A percentile compares a stretch with the other conserved stretches of the same genome.
Conservation (phyloP, 2,113 vertebrate genomes). For the Anser cygnoides region DNA sequence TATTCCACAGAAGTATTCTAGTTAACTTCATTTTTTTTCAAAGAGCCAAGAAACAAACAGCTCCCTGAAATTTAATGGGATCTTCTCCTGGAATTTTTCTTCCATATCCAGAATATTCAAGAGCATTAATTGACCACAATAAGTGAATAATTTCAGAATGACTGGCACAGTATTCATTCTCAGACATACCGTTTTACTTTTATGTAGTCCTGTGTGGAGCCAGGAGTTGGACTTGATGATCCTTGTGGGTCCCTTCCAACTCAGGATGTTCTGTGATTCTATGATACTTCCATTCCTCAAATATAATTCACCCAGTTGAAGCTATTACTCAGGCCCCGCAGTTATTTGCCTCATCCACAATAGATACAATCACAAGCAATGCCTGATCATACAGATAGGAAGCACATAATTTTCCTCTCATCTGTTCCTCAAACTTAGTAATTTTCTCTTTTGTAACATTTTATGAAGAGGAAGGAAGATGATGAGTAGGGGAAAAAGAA, state of each 20-base stretch:
- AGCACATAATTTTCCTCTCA: not conserved
- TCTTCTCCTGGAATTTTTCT: not conserved
- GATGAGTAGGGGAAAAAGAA: conserved; percentile 11
- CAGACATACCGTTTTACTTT: not conserved
- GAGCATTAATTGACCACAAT: not conserved
- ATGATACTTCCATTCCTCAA: not conserved
- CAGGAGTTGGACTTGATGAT: not conserved
- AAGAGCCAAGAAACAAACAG: not conserved
- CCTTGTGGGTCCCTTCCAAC: not conserved
- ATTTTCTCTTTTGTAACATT: conserved; percentile 29
- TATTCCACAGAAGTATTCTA: not conserved
- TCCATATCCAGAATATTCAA: not conserved
- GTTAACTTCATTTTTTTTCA: not conserved
- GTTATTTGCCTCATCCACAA: not conserved
- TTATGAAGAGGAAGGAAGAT: not conserved
- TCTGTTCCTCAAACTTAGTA: not conserved
- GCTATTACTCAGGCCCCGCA: not conserved
- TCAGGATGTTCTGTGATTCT: not conserved
- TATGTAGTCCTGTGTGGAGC: not conserved
- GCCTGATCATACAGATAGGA: not conserved
- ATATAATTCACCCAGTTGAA: not conserved
- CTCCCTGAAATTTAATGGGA: not conserved
- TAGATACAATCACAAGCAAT: not conserved
- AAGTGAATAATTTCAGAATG: not conserved
- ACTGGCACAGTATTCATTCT: not conserved